phyloP scores from a whole-genome alignment of 2,888 invertebrate species.

The Nycteola revayana region DNA sequence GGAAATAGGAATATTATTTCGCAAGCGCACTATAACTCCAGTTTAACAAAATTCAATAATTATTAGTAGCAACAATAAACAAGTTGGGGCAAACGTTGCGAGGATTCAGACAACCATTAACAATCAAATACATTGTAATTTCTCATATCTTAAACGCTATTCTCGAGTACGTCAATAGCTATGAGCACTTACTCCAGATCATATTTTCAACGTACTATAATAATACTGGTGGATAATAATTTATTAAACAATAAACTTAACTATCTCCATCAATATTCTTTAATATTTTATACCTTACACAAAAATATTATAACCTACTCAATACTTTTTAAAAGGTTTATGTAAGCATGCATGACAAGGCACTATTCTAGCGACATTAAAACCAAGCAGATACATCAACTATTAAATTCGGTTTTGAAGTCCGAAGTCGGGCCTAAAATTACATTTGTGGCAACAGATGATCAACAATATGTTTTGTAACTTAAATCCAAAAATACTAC shows the following conservation, averaged over 20 bases:
- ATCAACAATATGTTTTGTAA: conserved; percentile 51
- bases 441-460: conserved; percentile 67
- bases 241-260: conserved; percentile 47
- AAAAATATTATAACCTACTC: conserved; percentile 69
- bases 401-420: conserved; percentile 77
- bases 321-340: conserved; percentile 51
- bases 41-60: conserved; percentile 9
- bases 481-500: conserved; percentile 40
- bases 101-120: conserved; percentile 18
- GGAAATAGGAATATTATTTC: too few relatives aligned
- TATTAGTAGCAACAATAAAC: conserved; percentile 25
- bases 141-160: conserved; percentile 34
- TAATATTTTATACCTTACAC: conserved; percentile 62
- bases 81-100: conserved; percentile 18
- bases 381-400: conserved; percentile 57
- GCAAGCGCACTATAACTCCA: background rate
- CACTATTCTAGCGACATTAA: conserved; percentile 79
- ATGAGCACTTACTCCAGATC: conserved; percentile 36
- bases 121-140: conserved; percentile 18
- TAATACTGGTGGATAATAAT: conserved; percentile 65
- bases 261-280: conserved; percentile 43
- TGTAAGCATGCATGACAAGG: conserved; percentile 80
- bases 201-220: conserved; percentile 31
- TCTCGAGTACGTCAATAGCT: conserved; percentile 43
- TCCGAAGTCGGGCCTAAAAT: conserved; percentile 72